Conservation (phyloP, 1,140 invertebrate species). For the Galleria mellonella region DNA sequence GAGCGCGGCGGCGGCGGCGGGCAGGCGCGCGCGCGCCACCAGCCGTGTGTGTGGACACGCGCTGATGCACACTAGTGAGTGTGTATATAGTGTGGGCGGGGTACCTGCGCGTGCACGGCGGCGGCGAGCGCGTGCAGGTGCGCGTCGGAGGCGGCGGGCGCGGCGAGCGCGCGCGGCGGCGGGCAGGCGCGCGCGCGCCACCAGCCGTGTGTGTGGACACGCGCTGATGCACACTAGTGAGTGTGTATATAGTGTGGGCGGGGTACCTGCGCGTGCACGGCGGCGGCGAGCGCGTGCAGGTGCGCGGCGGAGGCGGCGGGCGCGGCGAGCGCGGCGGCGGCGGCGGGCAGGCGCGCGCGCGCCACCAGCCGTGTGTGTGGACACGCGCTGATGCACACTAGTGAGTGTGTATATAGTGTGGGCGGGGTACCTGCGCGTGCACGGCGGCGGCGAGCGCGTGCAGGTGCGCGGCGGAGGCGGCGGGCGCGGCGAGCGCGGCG, state of each 20-base stretch:
- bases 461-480: constrained; percentile 65
- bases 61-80: too few species aligned
- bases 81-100: too few species aligned
- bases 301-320: constrained; percentile 66
- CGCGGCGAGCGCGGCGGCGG: constrained; percentile 73
- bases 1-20: too few species aligned
- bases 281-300: constrained; percentile 71
- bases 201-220: constrained; percentile 28
- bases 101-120: constrained; percentile 75
- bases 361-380: constrained; percentile 32
- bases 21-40: too few species aligned
- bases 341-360: constrained; percentile 60
- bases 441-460: constrained; percentile 75
- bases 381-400: constrained; percentile 22
- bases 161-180: constrained; percentile 73
- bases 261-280: constrained; percentile 76
- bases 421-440: constrained; percentile 65
- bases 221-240: constrained; percentile 42
- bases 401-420: too few species aligned
- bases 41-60: too few species aligned
- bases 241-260: too few species aligned
- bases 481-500: constrained; percentile 72
- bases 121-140: constrained; percentile 72
- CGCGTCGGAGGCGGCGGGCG: constrained; percentile 64
- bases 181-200: constrained; percentile 57